phyloP scores from a whole-genome alignment of 2,888 invertebrate species.

The Tetanocera ferruginea region DNA sequence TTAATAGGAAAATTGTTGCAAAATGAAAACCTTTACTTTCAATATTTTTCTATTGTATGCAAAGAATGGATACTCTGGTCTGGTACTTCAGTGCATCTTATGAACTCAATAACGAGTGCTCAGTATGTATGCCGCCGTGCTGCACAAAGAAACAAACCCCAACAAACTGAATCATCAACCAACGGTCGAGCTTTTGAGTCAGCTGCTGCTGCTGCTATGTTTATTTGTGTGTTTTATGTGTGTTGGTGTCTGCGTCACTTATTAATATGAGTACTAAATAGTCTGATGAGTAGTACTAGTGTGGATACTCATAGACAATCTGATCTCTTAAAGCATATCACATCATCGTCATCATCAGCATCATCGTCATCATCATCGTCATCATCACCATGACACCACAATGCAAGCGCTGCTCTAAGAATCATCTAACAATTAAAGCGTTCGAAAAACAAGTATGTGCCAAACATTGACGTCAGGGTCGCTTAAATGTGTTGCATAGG shows the following conservation, averaged over 20 bases:
- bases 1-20: slow-evolving; percentile 3
- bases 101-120: slow-evolving; percentile 24
- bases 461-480: slow-evolving; percentile 8
- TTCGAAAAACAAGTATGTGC: slow-evolving; percentile 10
- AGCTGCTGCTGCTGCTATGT: background rate
- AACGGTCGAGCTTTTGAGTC: background rate
- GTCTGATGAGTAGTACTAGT: background rate
- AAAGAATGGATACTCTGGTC: background rate
- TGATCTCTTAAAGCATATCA: background rate
- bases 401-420: background rate
- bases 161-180: background rate
- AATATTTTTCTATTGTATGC: slow-evolving; percentile 1
- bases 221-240: no score
- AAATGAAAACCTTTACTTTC: background rate
- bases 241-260: background rate
- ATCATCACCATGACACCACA: background rate
- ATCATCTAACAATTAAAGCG: slow-evolving; percentile 29
- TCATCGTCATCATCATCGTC: background rate
- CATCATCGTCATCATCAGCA: background rate
- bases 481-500: background rate
- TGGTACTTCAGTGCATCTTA: slow-evolving; percentile 19
- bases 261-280: background rate
- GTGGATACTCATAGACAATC: background rate
- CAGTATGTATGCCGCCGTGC: slow-evolving; percentile 8
- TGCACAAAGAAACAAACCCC: slow-evolving; percentile 9